Base-by-base conservation (phyloP, 2,113 vertebrate genomes). In the Eretmodus cyanostictus region DNA sequence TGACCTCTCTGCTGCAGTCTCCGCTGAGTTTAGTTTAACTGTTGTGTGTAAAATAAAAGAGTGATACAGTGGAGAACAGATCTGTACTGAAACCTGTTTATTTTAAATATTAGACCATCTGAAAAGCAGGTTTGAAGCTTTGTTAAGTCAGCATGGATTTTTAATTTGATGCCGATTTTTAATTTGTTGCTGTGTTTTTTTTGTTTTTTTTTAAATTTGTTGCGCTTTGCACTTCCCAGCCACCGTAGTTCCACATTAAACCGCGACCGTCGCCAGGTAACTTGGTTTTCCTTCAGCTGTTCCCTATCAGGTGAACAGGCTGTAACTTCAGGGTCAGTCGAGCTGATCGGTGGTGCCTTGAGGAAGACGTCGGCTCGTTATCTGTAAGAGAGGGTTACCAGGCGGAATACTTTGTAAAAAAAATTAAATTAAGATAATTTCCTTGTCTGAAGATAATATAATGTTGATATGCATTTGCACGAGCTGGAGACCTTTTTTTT, bases 401-500 rank as follows among this genome's bases (percentile, higher is more conserved):
- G 16, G 47, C 47, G 4, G 16, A 9, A 49, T 49, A 3, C 16
- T 49, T 4, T 34, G 8, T 8, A 8, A 8, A 34, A 34, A 7
- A 34, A 34, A 31, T 7, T 8, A 47, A 7, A 49, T 51, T 53
- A 1, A 11, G 49, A 53, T 10, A n/a, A n/a, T 1, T 53, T 53
- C 9, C 0, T 3, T 53, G 49, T 53, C 49, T 53, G 49, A n/a
- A n/a, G 47, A 51, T 19, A 49, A 19, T 49, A 19, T 42, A 40
- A 40, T 40, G 5, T 19, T 49, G 17, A 51, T 51, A n/a, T 51
- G 0, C 3, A 51, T n/a, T 51, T 51, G 3, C 5, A 51, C 0
- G 49, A 51, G 19, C 49, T 51, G 19, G 49, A 51, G 9, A 57
- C 1, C 0, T 1, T 12, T 24, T 54, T 24, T 24, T 1, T 0